Evolutionary conservation across 2,888 invertebrate species (phyloP).

Genomic region (Drosophila falleni): DNA sequence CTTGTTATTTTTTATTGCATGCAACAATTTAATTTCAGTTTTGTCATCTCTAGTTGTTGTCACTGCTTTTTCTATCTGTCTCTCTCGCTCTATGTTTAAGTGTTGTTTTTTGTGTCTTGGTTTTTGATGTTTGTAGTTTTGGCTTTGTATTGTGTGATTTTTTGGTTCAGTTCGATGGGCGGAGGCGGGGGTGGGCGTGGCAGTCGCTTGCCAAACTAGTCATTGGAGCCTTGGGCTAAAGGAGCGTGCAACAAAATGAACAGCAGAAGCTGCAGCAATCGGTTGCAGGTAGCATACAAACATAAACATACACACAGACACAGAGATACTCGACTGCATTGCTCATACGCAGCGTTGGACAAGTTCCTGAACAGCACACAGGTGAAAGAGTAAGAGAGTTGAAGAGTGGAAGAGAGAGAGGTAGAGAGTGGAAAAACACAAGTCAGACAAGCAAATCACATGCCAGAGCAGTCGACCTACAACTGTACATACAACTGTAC

Average conservation of each 20-base stretch:
- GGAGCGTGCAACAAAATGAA: constrained; percentile 64
- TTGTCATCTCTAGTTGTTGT: constrained; percentile 39
- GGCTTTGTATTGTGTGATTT: constrained; percentile 74
- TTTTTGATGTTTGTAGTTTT: constrained; percentile 63
- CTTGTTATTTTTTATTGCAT: too few relatives aligned
- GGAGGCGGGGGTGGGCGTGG: constrained; percentile 15
- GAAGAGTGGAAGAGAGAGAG: constrained; percentile 40
- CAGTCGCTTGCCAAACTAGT: constrained; percentile 65
- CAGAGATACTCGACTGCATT: constrained; percentile 40
- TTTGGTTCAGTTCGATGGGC: constrained; percentile 53
- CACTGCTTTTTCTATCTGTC: neutral
- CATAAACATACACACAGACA: neutral
- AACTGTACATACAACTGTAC: neutral
- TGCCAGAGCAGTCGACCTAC: constrained; percentile 54
- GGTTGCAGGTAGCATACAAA: constrained; percentile 39
- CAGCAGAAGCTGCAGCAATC: constrained; percentile 47
- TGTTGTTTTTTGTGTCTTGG: constrained; percentile 26
- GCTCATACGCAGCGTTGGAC: constrained; percentile 73
- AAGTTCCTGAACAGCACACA: constrained; percentile 48
- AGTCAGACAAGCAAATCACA: constrained; percentile 76
- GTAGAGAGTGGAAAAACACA: constrained; percentile 31
- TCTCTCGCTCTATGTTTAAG: constrained; percentile 7
- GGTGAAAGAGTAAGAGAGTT: constrained; percentile 24
- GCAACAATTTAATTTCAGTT: neutral
- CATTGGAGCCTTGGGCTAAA: constrained; percentile 59